Evolutionary conservation across 2,797 vertebrate genomes (phyloP), one percentile per base, ranked within the genome.

Genomic region (Ctenopoma kingsleyae): DNA sequence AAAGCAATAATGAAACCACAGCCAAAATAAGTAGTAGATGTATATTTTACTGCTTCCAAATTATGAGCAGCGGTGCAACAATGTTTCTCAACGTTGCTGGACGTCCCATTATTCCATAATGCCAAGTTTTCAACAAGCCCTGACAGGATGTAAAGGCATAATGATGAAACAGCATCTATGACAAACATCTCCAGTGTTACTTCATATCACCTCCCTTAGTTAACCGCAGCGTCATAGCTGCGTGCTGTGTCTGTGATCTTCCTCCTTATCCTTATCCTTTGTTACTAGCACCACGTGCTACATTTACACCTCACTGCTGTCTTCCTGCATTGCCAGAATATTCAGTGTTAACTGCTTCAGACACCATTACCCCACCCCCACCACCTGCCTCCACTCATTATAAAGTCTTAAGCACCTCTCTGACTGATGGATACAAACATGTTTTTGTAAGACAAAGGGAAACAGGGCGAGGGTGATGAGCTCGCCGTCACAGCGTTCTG

Each of bases 371-470:
- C 22, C 53, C 38, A 1, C 48, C 6, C 9, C 23, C 6, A 12
- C 40, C 7, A 2, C n/a, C 10, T 16, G 23, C 5, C 5, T 12
- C 5, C 40, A 16, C n/a, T 3, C 6, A 16, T 70, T 71, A 70
- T 64, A 43, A 43, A 64, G 81, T 91, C 83, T 90, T 88, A 86
- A 68, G 50, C 72, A 5, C 63, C 46, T 66, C 51, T 62, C 36
- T 43, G 44, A 58, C 52, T 30, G 35, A 40, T 55, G 23, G 49
- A 59, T 54, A 62, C 58, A 67, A 63, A 78, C 77, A 46, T 19
- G 76, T 83, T 78, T 82, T 71, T 71, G 70, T 72, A 66, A 9
- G 27, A 78, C 62, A 65, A 88, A 89, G 74, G 76, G 79, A 89
- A 82, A 48, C 40, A 0, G 62, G 57, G 38, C 8, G 47, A 53